phyloP scores from a whole-genome alignment of 1,140 invertebrate genomes.

The Penaeus japonicus region DNA sequence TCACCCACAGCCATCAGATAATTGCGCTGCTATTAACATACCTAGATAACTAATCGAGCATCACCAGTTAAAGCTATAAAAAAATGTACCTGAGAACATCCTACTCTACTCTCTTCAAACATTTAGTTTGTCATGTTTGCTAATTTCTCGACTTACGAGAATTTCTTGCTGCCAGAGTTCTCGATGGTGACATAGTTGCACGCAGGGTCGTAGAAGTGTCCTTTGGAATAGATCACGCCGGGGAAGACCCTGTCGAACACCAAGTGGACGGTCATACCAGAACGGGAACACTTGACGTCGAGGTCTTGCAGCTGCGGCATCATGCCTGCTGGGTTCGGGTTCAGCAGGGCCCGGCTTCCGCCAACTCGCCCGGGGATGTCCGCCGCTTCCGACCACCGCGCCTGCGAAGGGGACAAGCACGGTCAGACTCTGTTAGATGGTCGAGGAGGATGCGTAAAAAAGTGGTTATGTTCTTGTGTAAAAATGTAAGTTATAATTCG shows the following conservation, averaged over 20 bases:
- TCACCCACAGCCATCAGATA: too few relatives aligned
- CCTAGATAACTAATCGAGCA: too few relatives aligned
- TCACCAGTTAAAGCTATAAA: too few relatives aligned
- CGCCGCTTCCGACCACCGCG: background rate
- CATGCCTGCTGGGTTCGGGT: background rate
- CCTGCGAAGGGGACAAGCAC: background rate
- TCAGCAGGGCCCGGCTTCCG: background rate
- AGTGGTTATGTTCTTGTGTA: background rate
- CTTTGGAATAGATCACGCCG: conserved; percentile 79
- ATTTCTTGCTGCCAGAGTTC: conserved; percentile 17
- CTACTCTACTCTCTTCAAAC: too few relatives aligned
- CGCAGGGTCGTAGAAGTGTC: conserved; percentile 72
- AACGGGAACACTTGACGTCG: conserved; percentile 72
- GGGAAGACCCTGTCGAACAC: conserved; percentile 73
- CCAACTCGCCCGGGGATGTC: background rate
- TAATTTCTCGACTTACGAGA: conserved; percentile 28
- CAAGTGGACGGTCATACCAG: conserved; percentile 72
- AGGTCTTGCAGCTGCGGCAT: conserved; percentile 67
- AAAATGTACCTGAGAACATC: too few relatives aligned
- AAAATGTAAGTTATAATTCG: background rate
- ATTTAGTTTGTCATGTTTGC: too few relatives aligned
- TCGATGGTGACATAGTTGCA: conserved; percentile 69
- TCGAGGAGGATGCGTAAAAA: background rate
- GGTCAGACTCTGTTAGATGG: background rate
- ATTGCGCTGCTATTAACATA: too few relatives aligned